Evolutionary conservation across 2,797 vertebrate genomes (phyloP).

Genomic region (Urosaurus nigricauda): DNA sequence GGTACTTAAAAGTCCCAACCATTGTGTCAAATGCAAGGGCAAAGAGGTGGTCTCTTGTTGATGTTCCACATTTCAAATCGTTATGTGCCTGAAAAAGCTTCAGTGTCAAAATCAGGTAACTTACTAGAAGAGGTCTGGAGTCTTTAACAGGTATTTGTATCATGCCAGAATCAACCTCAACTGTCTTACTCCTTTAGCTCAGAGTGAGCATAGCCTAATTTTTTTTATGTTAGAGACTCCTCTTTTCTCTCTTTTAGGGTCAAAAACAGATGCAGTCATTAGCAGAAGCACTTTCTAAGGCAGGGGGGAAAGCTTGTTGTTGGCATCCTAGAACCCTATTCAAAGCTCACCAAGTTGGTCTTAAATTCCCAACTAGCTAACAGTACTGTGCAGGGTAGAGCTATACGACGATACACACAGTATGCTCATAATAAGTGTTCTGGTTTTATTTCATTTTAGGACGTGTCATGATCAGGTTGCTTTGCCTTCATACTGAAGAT

Average conservation of each 20-base stretch:
- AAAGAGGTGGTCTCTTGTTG: neutral
- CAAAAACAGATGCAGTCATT: neutral
- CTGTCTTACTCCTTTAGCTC: neutral
- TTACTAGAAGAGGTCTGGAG: neutral
- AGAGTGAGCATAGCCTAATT: neutral
- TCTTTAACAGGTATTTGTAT: neutral
- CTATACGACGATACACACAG: too few relatives aligned
- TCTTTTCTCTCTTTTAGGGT: neutral
- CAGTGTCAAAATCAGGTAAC: neutral
- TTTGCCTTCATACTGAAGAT: constrained; percentile 3
- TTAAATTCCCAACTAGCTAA: too few relatives aligned
- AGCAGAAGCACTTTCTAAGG: neutral
- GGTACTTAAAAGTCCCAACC: neutral
- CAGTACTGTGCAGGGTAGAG: neutral
- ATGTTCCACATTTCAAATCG: neutral
- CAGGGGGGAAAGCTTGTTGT: neutral
- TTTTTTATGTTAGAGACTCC: neutral
- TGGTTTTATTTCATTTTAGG: neutral
- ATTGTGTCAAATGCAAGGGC: neutral
- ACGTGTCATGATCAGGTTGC: neutral
- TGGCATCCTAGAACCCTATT: too few relatives aligned
- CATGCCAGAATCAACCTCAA: neutral
- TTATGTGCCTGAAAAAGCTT: neutral
- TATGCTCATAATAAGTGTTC: neutral
- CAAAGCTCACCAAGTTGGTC: neutral